Conservation (phyloP, 2,888 invertebrate species). For the Hedychridium roseum region DNA sequence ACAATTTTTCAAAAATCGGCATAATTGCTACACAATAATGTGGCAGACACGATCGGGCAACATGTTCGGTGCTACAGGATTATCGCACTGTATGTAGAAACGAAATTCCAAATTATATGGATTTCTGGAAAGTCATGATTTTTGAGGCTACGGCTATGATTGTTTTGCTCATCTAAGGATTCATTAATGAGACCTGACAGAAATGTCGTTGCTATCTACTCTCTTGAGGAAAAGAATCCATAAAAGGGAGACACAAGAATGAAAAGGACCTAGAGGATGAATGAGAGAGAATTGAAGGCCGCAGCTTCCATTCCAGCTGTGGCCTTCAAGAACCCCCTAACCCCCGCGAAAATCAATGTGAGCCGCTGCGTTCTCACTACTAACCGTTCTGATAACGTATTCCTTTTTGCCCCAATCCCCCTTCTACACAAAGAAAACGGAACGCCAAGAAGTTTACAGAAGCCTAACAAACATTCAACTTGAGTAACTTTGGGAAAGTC, state of each 20-base stretch:
- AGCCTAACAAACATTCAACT: not conserved
- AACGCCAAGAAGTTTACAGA: not conserved
- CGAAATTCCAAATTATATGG: too few species aligned
- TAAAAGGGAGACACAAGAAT: not conserved
- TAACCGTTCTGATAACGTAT: conserved; percentile 51
- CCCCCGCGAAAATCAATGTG: conserved; percentile 54
- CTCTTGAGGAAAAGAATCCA: too few species aligned
- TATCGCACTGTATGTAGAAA: too few species aligned
- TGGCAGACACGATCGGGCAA: too few species aligned
- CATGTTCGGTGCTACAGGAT: too few species aligned
- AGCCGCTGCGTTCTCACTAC: conserved; percentile 45
- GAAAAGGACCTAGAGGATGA: conserved; percentile 14
- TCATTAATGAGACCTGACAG: too few species aligned
- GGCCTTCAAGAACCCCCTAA: conserved; percentile 47
- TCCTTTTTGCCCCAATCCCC: conserved; percentile 3
- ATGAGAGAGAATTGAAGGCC: conserved; percentile 44
- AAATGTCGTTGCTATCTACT: too few species aligned
- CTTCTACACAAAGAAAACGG: not conserved
- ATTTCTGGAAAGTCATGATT: too few species aligned
- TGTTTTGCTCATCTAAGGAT: too few species aligned
- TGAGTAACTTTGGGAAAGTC: not conserved
- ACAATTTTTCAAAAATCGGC: too few species aligned
- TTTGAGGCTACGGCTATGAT: too few species aligned
- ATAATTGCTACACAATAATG: too few species aligned
- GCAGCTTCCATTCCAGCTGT: conserved; percentile 40